These are phyloP conservation scores for Syngnathoides biaculeatus DNA, from an alignment of 2,113 vertebrate species.

Conservation along the genomic window DNA sequence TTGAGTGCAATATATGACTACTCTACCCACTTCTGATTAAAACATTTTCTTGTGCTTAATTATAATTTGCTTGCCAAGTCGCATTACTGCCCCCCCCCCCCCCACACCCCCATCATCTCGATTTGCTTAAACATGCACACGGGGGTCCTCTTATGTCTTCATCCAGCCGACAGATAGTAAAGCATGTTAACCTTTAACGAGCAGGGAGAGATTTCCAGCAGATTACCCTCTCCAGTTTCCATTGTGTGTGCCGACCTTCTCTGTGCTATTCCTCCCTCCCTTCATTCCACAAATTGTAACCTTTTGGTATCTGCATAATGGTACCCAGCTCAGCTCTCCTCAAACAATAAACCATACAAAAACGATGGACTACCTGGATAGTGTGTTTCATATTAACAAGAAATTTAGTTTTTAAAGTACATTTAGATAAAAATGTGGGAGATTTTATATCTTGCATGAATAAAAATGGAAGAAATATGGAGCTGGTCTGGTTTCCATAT, in stretches of 20 bases:
- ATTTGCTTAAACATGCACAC: too few relatives aligned
- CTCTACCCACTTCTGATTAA: too few relatives aligned
- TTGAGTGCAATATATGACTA: too few relatives aligned
- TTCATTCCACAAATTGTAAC: slow-evolving; percentile 45
- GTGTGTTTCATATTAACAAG: not conserved
- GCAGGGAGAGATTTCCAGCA: slow-evolving; percentile 47
- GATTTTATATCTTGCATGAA: not conserved
- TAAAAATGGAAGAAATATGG: not conserved
- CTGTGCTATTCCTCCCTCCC: slow-evolving; percentile 7
- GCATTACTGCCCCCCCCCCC: not conserved
- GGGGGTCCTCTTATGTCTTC: slow-evolving; percentile 13
- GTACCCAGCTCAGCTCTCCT: slow-evolving; percentile 53
- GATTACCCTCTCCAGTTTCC: slow-evolving; percentile 44
- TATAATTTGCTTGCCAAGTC: not conserved
- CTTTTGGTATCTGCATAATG: slow-evolving; percentile 63
- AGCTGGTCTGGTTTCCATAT: not conserved
- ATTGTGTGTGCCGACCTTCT: slow-evolving; percentile 47
- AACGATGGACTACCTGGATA: slow-evolving; percentile 52
- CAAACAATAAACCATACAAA: slow-evolving; percentile 50
- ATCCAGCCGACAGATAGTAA: slow-evolving; percentile 40
- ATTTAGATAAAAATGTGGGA: not conserved
- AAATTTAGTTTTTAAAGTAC: not conserved
- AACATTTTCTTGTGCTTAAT: not conserved
- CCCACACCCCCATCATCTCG: too few relatives aligned
- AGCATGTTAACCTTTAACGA: slow-evolving; percentile 40